Base-by-base conservation (phyloP, 2,888 invertebrate species). In the Melieria crassipennis region DNA sequence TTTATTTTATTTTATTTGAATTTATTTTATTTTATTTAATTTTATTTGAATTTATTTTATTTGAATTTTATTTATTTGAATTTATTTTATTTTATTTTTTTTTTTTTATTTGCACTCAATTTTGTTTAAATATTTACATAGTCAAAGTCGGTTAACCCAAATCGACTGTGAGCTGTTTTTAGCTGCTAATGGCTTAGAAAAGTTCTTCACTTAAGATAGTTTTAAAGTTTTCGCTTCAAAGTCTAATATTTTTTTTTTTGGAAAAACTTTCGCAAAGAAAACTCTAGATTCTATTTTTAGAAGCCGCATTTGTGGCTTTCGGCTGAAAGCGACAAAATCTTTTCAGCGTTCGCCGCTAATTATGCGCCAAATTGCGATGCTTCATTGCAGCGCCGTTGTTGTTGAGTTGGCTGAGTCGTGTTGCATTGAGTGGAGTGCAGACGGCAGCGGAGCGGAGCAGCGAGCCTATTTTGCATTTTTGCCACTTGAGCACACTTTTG, bases 401-500 rank as follows among this genome's bases (percentile, higher is more conserved):
- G 13, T 7, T 11, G 10, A 13, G 42, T 5, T 5, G 48, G 11
- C 42, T 50, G 63, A 42, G 46, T 63, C 16, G 10, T 11, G 30
- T 50, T 11, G 63, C 16, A 30, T 30, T 3, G 30, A 30, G 30
- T 30, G 30, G 30, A 30, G 30, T 30, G 30, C 30, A 30, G 30
- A 30, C 30, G 30, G 3, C 30, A 30, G 30, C 30, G 45, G n/a
- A 7, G 60, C 11, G 60, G 13, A 56, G 43, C 16, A 50, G 42
- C 48, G 58, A 42, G 55, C 62, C 52, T 56, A 57, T 69, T 69
- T 69, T 61, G 10, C 57, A 69, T 55, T 65, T 64, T 57, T 46
- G 61, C 48, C 52, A 71, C 73, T 73, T 73, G 65, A 69, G 73
- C 70, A 71, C 73, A 71, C 67, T 65, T 72, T 58, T 65, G 70